Conservation (phyloP, 1,140 invertebrate species). For the Xylocopa sonorina region DNA sequence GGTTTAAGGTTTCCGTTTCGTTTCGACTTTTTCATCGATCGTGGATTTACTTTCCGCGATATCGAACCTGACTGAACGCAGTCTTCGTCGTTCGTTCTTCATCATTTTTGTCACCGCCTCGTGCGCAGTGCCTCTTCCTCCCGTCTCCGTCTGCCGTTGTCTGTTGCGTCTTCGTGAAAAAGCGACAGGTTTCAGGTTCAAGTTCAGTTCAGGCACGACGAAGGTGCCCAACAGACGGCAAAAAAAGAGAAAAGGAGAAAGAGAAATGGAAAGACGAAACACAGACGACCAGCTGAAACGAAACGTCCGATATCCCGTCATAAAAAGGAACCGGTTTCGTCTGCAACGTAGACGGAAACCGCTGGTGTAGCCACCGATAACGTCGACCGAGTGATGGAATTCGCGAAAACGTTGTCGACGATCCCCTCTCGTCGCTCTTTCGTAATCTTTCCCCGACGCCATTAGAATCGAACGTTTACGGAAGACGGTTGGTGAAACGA, state of each 20-base stretch:
- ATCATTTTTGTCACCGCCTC: slow-evolving; percentile 12
- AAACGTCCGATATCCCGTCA: slow-evolving; percentile 63
- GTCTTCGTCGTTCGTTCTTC: neutral
- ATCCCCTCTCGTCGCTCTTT: slow-evolving; percentile 3
- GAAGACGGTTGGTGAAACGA: no score
- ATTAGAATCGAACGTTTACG: slow-evolving; percentile 51
- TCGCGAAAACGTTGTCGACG: slow-evolving; percentile 44
- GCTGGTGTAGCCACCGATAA: slow-evolving; percentile 43
- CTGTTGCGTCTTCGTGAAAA: slow-evolving; percentile 33
- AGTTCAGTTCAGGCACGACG: no score
- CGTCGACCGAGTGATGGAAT: slow-evolving; percentile 4
- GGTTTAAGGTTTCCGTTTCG: neutral
- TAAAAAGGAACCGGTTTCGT: slow-evolving; percentile 72
- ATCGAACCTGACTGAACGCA: no score
- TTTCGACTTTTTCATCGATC: no score
- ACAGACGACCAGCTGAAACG: slow-evolving; percentile 49
- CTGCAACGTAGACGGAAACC: slow-evolving; percentile 72
- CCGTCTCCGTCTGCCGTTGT: no score
- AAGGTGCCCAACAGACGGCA: neutral
- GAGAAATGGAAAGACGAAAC: slow-evolving; percentile 27
- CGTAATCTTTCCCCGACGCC: neutral
- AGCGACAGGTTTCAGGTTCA: slow-evolving; percentile 34
- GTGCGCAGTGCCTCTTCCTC: slow-evolving; percentile 6
- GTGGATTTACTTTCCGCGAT: neutral
- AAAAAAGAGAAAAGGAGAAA: neutral